Evolutionary conservation across 1,140 invertebrate species (phyloP), one percentile per base, ranked within the genome.

Genomic region (Agraylea sexmaculata): DNA sequence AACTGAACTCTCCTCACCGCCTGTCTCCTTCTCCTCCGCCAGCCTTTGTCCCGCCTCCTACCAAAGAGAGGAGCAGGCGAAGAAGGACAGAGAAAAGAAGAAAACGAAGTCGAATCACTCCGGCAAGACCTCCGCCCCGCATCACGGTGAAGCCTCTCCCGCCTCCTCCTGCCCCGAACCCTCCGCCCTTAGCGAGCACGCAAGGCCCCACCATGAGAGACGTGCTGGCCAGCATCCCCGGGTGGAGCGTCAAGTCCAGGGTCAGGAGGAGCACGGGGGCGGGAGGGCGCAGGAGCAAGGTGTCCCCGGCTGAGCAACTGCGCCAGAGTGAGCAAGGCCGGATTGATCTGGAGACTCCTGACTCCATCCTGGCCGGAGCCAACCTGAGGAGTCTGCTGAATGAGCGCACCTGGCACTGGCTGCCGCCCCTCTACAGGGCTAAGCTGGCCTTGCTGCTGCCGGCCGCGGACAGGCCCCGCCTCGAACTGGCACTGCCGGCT

Each of bases 291-390:
- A 30, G 3, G 28, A 86, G 88, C 56, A 84, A 84, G 58, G 62
- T 90, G 45, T 90, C 86, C 36, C 81, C 85, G 41, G 88, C 88
- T 32, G 88, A 89, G 40, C 90, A 95, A 60, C 68, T 96, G 43
- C 87, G 91, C 54, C 84, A 90, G 62, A 87, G 83, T 12, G 84
- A 85, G 62, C 87, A 92, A 66, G 88, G 90, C 23, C 85, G 84
- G 55, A 87, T 97, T 46, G 91, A 97, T 67, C 68, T 97, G 51
- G 88, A 94, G 68, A 92, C 90, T 21, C 89, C 92, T n/a, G 89
- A 93, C 56, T 95, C 91, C 31, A 91, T 97, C 51, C 71, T 97
- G 51, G 84, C 88, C 13, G 87, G 89, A 52, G 89, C 86, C 2
- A 93, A 93, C 69, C 71, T 96, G 34, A 70, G 89, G 56, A 77